Evolutionary conservation across 2,113 vertebrate genomes (phyloP), one percentile per base, ranked within the genome.

Genomic region (Muntiacus muntjak): DNA sequence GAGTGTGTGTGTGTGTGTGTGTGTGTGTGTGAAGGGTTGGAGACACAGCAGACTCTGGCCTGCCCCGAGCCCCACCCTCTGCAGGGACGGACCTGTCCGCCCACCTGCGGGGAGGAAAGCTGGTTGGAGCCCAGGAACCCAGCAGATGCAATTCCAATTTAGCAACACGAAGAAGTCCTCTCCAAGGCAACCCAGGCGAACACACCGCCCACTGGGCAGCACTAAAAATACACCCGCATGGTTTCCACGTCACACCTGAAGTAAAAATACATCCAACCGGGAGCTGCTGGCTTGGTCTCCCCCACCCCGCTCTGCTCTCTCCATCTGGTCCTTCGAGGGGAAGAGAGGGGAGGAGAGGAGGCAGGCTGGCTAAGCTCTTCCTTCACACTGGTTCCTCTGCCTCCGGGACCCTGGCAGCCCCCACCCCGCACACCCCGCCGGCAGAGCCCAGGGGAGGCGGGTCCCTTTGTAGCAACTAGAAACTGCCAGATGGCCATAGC

Each of bases 181-280:
- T 97, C 97, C 98, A 97, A 97, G 97, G 96, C 97, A 98, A 98
- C 98, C 89, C 96, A 91, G 97, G 97, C 97, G 93, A 96, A 79
- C 97, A 91, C 89, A 97, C 97, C 97, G 36, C 98, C 98, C 97
- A 98, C 98, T 91, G 97, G 96, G 97, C 98, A 95, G 96, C 83
- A 57, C 98, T 98, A 98, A 98, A 98, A 98, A 98, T 98, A 98
- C 47, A 88, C 60, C 45, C 71, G 50, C 94, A 67, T 92, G 97
- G 87, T 90, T 88, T 47, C 93, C 85, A 47, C 98, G 96, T 98
- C 98, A 98, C 97, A 98, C 98, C 97, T 98, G 98, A 97, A 92
- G 88, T 88, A 98, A 98, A 98, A 98, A 98, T 98, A 97, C 76
- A 90, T 36, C 94, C 95, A 94, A 81, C 97, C 84, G 83, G 92